Percentiles rank a stretch among this genome's conserved stretches.
These are phyloP conservation scores for Notiomystis cincta DNA, from an alignment of 2,113 vertebrate genomes.

Conservation along the genomic window DNA sequence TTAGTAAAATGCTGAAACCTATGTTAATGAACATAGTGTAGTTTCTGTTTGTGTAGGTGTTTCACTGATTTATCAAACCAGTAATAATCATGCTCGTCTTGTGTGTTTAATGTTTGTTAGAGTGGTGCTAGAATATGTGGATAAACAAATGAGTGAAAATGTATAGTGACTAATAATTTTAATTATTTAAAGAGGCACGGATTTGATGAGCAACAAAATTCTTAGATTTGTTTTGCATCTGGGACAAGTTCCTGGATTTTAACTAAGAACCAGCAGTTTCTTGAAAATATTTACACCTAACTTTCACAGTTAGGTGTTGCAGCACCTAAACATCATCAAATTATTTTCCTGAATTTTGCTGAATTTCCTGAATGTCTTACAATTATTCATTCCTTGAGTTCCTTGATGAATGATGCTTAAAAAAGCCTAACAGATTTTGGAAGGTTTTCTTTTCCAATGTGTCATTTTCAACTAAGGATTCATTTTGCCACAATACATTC, in stretches of 20 bases:
- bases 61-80: neutral
- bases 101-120: accelerated
- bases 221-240: neutral
- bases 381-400: neutral
- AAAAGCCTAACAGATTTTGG: neutral
- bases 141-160: neutral
- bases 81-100: neutral
- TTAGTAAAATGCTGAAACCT: neutral
- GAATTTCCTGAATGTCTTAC: neutral
- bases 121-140: neutral
- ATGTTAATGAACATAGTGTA: neutral
- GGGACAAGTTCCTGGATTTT: neutral
- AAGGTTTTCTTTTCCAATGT: neutral
- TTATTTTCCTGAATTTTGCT: neutral
- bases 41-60: neutral
- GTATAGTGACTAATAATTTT: neutral
- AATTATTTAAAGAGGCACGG: neutral
- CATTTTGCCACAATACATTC: neutral
- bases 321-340: neutral
- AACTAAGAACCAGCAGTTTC: neutral
- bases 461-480: neutral
- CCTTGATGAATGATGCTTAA: neutral
- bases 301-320: neutral
- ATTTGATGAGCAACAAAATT: neutral
- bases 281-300: neutral